Evolutionary conservation across 2,797 vertebrate species (phyloP).

Genomic region (Lagodon rhomboides): DNA sequence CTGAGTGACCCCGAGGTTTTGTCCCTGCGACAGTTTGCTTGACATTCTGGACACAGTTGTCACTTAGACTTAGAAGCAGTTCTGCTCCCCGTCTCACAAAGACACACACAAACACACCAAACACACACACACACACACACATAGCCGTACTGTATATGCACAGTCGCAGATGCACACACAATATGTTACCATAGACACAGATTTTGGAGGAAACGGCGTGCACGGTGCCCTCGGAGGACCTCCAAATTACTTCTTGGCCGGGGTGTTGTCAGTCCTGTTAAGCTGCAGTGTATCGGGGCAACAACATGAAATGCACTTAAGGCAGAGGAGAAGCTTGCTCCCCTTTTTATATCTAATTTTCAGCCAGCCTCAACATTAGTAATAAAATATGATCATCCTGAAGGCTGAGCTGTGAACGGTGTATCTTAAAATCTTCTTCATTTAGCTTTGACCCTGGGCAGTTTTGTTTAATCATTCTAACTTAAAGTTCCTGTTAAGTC

Average conservation of each 20-base stretch:
- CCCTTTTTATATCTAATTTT: neutral
- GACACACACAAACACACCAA: constrained; percentile 31
- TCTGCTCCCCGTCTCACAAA: constrained; percentile 26
- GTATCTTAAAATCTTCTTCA: neutral
- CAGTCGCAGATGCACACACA: neutral
- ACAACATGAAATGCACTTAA: neutral
- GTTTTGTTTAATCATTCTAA: neutral
- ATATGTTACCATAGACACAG: constrained; percentile 12
- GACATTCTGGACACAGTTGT: constrained; percentile 73
- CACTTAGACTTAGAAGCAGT: constrained; percentile 64
- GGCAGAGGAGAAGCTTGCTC: neutral
- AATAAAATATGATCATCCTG: neutral
- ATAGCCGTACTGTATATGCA: neutral
- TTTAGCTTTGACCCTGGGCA: neutral
- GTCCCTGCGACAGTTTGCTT: constrained; percentile 68
- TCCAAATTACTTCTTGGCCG: neutral
- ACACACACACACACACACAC: neutral
- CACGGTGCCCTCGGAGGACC: neutral
- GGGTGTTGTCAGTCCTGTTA: neutral
- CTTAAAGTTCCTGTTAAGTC: no score
- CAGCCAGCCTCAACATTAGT: neutral
- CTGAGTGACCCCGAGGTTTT: constrained; percentile 72
- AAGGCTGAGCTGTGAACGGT: neutral
- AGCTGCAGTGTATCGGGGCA: neutral
- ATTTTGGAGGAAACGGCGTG: neutral